Base-by-base conservation (phyloP, 2,113 vertebrate genomes). In the Fulmarus glacialis region DNA sequence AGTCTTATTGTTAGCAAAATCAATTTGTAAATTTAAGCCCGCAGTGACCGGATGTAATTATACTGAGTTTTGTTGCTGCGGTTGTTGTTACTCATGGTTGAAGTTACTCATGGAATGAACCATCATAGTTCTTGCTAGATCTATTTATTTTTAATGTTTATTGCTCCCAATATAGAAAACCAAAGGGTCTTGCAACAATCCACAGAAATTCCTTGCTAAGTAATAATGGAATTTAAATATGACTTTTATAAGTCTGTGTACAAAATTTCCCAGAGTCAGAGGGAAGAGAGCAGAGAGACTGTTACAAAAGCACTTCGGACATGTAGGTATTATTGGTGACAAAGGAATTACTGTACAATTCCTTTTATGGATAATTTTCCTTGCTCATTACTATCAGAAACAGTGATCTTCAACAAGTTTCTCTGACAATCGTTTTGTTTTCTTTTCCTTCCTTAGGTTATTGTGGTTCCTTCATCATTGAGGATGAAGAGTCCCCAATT, bases 401-500 rank as follows among this genome's bases (percentile, higher is more conserved):
- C 34, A 38, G 8, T 29, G 24, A 47, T 64, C 13, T 23, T 58
- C 62, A 68, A 27, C 15, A 73, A 20, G 40, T 83, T 80, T 90
- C 40, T 64, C 77, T 88, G 34, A 21, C 90, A 34, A 45, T 30
- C 15, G 32, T 92, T 32, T 48, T 43, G 12, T 36, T 72, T 42
- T 79, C 26, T 55, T 94, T 87, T 34, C 87, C 15, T 16, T 32
- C 50, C 22, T 93, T 94, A 99, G 99, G 99, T 94, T 99, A 98
- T 67, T 99, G 99, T 47, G 99, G 99, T 78, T 99, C 48, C 64
- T 99, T 99, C 97, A 77, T 99, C 79, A 99, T 99, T 36, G 99
- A 99, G 95, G 99, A 99, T 67, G 99, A 99, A 22, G 99, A 98
- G 2, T 97, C 99, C 59, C 99, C 99, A 47, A 98, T 99, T 63